phyloP scores from a whole-genome alignment of 2,797 vertebrate species.

The Hirundo rustica region DNA sequence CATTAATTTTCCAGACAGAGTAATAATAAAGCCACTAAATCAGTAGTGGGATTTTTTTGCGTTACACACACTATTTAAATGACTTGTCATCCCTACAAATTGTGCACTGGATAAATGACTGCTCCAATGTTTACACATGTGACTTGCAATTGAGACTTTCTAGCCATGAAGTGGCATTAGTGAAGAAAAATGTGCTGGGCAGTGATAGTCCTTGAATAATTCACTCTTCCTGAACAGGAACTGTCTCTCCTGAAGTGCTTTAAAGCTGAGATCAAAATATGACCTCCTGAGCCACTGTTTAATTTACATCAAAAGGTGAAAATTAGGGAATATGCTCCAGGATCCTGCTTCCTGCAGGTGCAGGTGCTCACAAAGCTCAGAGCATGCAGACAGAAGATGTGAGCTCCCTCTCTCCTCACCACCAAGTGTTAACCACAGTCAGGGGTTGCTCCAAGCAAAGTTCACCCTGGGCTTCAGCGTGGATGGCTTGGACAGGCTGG shows the following conservation, averaged over 20 bases:
- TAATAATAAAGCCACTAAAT: conserved; percentile 75
- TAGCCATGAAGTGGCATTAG: background rate
- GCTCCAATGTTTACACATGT: background rate
- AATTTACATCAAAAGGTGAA: background rate
- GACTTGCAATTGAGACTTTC: conserved; percentile 9
- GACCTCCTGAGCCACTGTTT: background rate
- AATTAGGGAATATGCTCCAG: background rate
- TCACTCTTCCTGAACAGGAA: background rate
- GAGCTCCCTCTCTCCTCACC: background rate
- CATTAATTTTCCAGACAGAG: conserved; percentile 72
- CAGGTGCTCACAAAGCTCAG: background rate
- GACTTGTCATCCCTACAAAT: conserved; percentile 68
- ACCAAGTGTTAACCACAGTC: background rate
- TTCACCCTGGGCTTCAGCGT: background rate
- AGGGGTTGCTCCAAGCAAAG: background rate
- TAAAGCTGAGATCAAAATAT: background rate
- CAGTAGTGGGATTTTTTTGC: conserved; percentile 50
- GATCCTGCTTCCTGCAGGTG: background rate
- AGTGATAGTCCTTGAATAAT: background rate
- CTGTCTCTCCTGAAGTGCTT: background rate
- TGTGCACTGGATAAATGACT: conserved; percentile 52
- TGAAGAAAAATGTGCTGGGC: conserved; percentile 5
- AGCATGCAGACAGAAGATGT: background rate
- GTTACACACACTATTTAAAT: conserved; percentile 70
- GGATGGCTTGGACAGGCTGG: background rate